Evolutionary conservation across 1,140 invertebrate genomes (phyloP), one percentile per base, ranked within the genome.

Genomic region (Bradynema listronoti): DNA sequence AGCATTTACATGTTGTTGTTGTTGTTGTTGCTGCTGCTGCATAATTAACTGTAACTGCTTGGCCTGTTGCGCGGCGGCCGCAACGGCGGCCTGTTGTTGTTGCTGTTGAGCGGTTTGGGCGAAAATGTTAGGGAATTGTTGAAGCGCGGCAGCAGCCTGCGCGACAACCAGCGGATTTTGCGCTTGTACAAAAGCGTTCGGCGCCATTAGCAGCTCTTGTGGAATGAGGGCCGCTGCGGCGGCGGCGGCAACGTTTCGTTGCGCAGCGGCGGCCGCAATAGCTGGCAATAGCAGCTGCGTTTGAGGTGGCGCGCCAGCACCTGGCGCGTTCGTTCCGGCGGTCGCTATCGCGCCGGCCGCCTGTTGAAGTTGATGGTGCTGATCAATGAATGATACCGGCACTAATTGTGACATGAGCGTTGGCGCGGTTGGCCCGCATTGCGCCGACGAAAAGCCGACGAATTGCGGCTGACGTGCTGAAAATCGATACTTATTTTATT

Each of bases 311-410:
- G 46, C 14, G 3, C 32, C 25, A 36, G 24, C 32, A 24, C 32
- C 52, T n/a, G 52, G n/a, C 11, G 46, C 46, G 16, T 49, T 16
- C 19, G 41, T 22, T 5, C 19, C 33, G 22, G n/a, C 33, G 41
- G 52, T 16, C 5, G 47, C n/a, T n/a, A n/a, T n/a, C 14, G 14
- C 19, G 36, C 36, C 36, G 5, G 22, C 22, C 7, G 2, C 32
- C 27, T 55, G 33, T 4, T 30, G 33, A 4, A 55, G 53, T 16
- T 50, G 52, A 9, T 19, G 11, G 11, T 49, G 46, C 7, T 43
- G 71, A 39, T 71, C 68, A 16, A 71, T 55, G 9, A 71, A 64
- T 1, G 69, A 70, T 6, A 70, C 56, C n/a, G 68, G 68, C 45
- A 70, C 54, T 32, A 69, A 72, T 29, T 69, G 66, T 27, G 65